Base-by-base conservation (phyloP, 2,888 invertebrate genomes). In the Onchidella celtica region DNA sequence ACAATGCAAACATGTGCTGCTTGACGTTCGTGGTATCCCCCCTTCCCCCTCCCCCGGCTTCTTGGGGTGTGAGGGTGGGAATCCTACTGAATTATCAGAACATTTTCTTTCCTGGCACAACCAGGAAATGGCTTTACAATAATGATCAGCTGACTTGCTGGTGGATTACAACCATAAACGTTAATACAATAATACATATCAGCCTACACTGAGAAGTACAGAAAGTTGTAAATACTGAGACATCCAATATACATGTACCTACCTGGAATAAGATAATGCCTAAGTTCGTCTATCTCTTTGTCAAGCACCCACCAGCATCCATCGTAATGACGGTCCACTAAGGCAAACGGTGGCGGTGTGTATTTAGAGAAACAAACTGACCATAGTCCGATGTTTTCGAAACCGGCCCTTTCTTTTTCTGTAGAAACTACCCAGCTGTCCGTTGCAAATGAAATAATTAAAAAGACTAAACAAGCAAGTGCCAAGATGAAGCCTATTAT, bases 261-360 rank as follows among this genome's bases (percentile, higher is more conserved):
- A 80, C 79, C 29, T 32, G 79, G 79, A 66, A 74, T 27, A 6
- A 80, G 79, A 38, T 57, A 80, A 21, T 32, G n/a, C 11, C 79
- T 24, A 0, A 80, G 73, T 14, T 73, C 73, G 73, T 80, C 79
- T 74, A 80, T 63, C 36, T 80, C 79, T 32, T 63, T 80, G 21
- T 80, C 74, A n/a, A 80, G 66, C 0, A 80, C 66, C 79, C 79
- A 80, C 79, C 79, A 80, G 27, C 79, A 80, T 0, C 79, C 79
- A 57, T 80, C 79, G 66, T 80, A 80, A 29, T 63, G 57, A 27
- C 61, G 65, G 66, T 80, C 74, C 27, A 78, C 78, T 4, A 80
- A 38, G 3, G 74, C 65, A 11, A 34, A 66, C 2, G 74, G 38
- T 17, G 79, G 79, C 1, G 79, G 73, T 0, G 61, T 38, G 57